These are phyloP conservation scores for Eubasilissa splendida DNA, from an alignment of 2,888 invertebrate species.

Conservation along the genomic window DNA sequence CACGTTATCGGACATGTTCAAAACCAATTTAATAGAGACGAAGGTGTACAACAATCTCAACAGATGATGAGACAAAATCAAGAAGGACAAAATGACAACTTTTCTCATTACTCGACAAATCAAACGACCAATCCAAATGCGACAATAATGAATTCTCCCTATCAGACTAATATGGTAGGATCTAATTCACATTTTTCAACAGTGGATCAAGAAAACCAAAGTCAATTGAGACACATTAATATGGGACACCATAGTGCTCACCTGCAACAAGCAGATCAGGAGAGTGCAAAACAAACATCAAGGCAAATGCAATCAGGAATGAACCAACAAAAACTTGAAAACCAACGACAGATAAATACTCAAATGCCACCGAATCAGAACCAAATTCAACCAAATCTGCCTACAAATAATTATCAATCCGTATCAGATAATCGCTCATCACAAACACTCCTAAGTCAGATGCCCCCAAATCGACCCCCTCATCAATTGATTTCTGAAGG, in stretches of 20 bases:
- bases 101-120: not conserved
- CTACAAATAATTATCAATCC: constrained; percentile 1
- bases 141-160: constrained; percentile 48
- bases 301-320: constrained; percentile 26
- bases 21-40: constrained; percentile 43
- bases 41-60: constrained; percentile 30
- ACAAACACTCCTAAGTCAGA: not conserved
- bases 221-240: constrained; percentile 38
- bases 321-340: constrained; percentile 29
- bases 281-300: constrained; percentile 1
- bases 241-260: constrained; percentile 20
- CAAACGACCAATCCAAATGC: constrained; percentile 35
- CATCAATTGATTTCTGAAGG: constrained; percentile 12
- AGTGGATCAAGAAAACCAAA: constrained; percentile 26
- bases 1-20: constrained; percentile 55
- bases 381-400: constrained; percentile 15
- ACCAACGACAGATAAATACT: constrained; percentile 11
- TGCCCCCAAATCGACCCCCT: constrained; percentile 28
- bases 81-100: constrained; percentile 33
- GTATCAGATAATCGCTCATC: not conserved
- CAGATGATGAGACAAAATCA: constrained; percentile 46
- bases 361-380: constrained; percentile 30
- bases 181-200: constrained; percentile 31
- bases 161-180: constrained; percentile 47
- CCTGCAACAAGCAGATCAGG: constrained; percentile 34